Evolutionary conservation across 2,113 vertebrate genomes (phyloP).

Genomic region (Rhodinocichla rosea): DNA sequence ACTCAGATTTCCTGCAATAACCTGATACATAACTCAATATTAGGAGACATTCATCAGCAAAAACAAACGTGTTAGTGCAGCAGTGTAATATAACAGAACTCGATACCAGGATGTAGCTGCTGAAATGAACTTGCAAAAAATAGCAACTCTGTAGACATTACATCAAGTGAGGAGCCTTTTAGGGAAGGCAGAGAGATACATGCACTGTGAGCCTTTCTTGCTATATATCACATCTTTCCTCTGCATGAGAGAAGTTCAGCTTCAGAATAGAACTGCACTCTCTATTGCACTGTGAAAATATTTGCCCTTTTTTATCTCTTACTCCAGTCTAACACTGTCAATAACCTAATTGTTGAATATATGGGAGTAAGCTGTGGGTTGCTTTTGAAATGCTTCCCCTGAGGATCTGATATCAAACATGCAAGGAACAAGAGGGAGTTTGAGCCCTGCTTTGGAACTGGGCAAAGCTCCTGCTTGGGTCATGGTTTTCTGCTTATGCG

Average conservation of each 20-base stretch:
- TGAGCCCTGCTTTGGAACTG: neutral
- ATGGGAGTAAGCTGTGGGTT: slow-evolving; percentile 20
- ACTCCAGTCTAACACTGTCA: neutral
- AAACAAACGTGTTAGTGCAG: neutral
- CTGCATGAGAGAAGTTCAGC: neutral
- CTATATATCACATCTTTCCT: neutral
- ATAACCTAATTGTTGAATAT: slow-evolving; percentile 29
- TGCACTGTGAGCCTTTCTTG: neutral
- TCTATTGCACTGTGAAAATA: slow-evolving; percentile 23
- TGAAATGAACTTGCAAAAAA: slow-evolving; percentile 47
- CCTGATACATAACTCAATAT: slow-evolving; percentile 49
- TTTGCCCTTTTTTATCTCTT: slow-evolving; percentile 35
- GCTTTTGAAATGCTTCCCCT: slow-evolving; percentile 5
- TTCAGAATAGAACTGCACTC: neutral
- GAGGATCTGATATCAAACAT: neutral
- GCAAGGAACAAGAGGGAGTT: neutral
- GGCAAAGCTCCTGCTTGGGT: neutral
- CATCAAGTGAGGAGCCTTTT: slow-evolving; percentile 17
- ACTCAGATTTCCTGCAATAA: slow-evolving; percentile 55
- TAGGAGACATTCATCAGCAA: slow-evolving; percentile 43
- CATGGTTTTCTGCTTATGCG: neutral
- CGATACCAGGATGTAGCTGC: slow-evolving; percentile 28
- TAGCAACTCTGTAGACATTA: slow-evolving; percentile 15
- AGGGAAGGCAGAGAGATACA: neutral
- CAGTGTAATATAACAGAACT: slow-evolving; percentile 47